Base-by-base conservation (phyloP, 2,888 invertebrate genomes). In the Achlya flavicornis region DNA sequence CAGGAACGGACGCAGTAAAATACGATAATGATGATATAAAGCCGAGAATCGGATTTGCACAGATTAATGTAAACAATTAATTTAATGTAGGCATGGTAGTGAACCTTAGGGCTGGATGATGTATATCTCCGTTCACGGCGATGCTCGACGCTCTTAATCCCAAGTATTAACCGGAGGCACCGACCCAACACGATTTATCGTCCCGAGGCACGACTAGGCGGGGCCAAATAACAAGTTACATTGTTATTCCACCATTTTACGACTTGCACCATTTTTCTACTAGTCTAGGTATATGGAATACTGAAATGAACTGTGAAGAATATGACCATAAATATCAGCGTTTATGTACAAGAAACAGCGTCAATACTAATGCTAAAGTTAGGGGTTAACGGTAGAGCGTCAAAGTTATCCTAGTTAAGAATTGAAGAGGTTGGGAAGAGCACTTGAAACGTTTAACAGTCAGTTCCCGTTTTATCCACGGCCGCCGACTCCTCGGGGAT, bases 111-210 rank as follows among this genome's bases (percentile, higher is more conserved):
- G 69, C 77, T 46, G 75, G 72, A 84, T 87, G 84, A 87, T 87
- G 83, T 82, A 86, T 87, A 83, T 78, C 81, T 79, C 72, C 76
- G 83, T 83, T 87, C 81, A 84, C 80, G 69, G 72, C 79, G 78
- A 79, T 81, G 80, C 84, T 85, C 83, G 81, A 79, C 81, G 83
- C 80, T 86, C 78, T 81, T 90, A 90, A 90, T 88, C 86, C 85
- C 61, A 63, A 76, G 87, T 81, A 87, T 89, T 87, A 41, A 82
- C 83, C 80, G 80, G 83, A 80, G 85, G 84, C 84, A 80, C 73
- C 82, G 80, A 83, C 81, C 84, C 74, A 70, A 70, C 71, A 80
- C 77, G 85, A 89, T 90, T 89, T 89, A 90, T 89, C 78, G 85
- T 81, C 76, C 69, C 72, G 62, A 70, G 78, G 76, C 82, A 78